These are phyloP conservation scores for Ctenopoma multispine DNA, from an alignment of 2,797 vertebrate species.

Conservation along the genomic window DNA sequence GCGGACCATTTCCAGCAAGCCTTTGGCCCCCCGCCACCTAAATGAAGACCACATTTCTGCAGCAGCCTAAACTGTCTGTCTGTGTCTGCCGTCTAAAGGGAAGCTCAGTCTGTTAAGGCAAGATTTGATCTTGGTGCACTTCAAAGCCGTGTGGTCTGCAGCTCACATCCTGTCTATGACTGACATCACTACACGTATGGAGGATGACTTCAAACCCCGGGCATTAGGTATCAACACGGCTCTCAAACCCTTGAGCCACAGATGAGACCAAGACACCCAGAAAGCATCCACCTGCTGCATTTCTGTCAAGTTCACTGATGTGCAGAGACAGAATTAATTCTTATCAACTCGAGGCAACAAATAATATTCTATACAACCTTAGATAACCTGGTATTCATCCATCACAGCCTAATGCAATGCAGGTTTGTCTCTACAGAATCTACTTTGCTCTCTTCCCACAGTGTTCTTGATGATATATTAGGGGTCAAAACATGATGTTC, in stretches of 20 bases:
- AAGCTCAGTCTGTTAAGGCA: conserved; percentile 67
- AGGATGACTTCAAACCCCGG: conserved; percentile 60
- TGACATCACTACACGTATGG: conserved; percentile 71
- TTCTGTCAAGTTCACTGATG: conserved; percentile 34
- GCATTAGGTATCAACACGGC: conserved; percentile 52
- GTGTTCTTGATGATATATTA: conserved; percentile 38
- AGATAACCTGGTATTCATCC: conserved; percentile 57
- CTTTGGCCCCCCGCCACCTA: conserved; percentile 82
- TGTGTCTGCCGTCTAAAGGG: conserved; percentile 69
- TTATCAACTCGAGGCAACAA: conserved; percentile 54
- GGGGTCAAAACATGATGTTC: conserved; percentile 53
- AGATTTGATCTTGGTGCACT: conserved; percentile 78
- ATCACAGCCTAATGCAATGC: conserved; percentile 49
- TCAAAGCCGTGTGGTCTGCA: conserved; percentile 79
- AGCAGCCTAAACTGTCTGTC: conserved; percentile 78
- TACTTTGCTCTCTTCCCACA: conserved; percentile 30
- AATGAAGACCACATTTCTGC: conserved; percentile 83
- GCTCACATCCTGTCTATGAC: conserved; percentile 81
- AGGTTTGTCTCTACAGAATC: conserved; percentile 36
- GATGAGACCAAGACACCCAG: conserved; percentile 55
- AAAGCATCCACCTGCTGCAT: conserved; percentile 66
- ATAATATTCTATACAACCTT: conserved; percentile 38
- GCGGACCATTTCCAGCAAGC: conserved; percentile 84
- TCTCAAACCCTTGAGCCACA: conserved; percentile 52
- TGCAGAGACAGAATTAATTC: conserved; percentile 34